phyloP scores from a whole-genome alignment of 92 coral and sea anemone species.

The Heteractis magnifica region DNA sequence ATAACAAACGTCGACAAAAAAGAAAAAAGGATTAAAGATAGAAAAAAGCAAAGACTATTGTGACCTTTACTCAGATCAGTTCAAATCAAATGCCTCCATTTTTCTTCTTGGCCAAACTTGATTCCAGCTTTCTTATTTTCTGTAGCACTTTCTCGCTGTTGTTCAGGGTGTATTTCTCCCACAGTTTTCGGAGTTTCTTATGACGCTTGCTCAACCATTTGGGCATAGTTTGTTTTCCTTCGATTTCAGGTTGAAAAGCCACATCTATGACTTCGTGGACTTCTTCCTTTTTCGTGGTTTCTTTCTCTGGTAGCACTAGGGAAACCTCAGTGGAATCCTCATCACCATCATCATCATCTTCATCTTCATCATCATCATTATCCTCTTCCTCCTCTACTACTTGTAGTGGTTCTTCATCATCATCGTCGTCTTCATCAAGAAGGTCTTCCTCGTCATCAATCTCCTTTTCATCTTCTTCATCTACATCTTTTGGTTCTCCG shows the following conservation, averaged over 20 bases:
- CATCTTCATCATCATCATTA: not conserved
- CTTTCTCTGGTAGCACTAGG: not conserved
- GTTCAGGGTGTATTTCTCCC: constrained; percentile 16
- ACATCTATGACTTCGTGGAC: constrained; percentile 15
- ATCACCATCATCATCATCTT: constrained; percentile 8
- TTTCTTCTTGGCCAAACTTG: constrained; percentile 2
- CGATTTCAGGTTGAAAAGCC: not conserved
- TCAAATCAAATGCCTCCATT: not conserved
- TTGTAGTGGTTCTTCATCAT: not conserved
- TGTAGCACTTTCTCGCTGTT: constrained; percentile 24
- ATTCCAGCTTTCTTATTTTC: constrained; percentile 11
- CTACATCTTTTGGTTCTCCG: not conserved
- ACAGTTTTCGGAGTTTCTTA: constrained; percentile 23
- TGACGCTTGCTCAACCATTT: constrained; percentile 21
- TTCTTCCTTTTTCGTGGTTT: not conserved
- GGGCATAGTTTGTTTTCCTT: not conserved
- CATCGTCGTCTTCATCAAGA: not conserved
- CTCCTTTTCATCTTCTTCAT: not conserved
- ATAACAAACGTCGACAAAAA: not conserved
- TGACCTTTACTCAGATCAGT: not conserved
- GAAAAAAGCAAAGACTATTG: too few relatives aligned
- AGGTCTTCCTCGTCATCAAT: not conserved
- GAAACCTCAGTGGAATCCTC: not conserved
- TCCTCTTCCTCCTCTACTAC: not conserved
- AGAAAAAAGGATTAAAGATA: not conserved